Percentiles rank a stretch among this genome's conserved stretches.
Evolutionary conservation across 2,113 vertebrate species (phyloP).

Genomic region (Carassius carassius): DNA sequence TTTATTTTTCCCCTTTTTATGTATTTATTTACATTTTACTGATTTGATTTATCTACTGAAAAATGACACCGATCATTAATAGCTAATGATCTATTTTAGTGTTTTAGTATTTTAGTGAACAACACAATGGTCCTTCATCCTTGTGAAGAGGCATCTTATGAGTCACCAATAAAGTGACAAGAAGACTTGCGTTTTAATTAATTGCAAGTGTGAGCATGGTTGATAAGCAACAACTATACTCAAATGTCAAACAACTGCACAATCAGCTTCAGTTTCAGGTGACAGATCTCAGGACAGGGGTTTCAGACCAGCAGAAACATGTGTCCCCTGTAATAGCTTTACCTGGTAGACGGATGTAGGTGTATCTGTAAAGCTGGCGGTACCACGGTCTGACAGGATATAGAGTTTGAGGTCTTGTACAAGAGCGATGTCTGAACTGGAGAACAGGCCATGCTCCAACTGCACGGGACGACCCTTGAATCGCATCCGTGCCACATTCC

Average conservation of each 20-base stretch:
- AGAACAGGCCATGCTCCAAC: conserved; percentile 67
- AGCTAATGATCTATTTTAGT: not conserved
- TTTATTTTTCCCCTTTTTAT: not conserved
- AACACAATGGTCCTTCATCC: not conserved
- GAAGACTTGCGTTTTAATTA: not conserved
- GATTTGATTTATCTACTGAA: not conserved
- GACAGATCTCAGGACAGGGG: not conserved
- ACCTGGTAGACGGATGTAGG: conserved; percentile 66
- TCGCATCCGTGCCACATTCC: conserved; percentile 66
- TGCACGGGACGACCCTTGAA: conserved; percentile 60
- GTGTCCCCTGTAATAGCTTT: not conserved
- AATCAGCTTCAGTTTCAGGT: not conserved
- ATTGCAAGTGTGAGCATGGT: not conserved
- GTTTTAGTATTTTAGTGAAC: not conserved
- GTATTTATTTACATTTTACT: not conserved
- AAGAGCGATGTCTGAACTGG: conserved; percentile 63
- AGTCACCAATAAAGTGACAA: not conserved
- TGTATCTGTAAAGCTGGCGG: conserved; percentile 56
- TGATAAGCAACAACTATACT: not conserved
- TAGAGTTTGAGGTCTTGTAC: conserved; percentile 66
- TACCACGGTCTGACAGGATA: conserved; percentile 65
- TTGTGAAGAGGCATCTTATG: not conserved
- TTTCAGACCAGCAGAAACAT: not conserved
- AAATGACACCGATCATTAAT: not conserved
- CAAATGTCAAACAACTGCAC: too few relatives aligned